Evolutionary conservation across 2,797 vertebrate species (phyloP).

Genomic region (Lutjanus argentimaculatus): DNA sequence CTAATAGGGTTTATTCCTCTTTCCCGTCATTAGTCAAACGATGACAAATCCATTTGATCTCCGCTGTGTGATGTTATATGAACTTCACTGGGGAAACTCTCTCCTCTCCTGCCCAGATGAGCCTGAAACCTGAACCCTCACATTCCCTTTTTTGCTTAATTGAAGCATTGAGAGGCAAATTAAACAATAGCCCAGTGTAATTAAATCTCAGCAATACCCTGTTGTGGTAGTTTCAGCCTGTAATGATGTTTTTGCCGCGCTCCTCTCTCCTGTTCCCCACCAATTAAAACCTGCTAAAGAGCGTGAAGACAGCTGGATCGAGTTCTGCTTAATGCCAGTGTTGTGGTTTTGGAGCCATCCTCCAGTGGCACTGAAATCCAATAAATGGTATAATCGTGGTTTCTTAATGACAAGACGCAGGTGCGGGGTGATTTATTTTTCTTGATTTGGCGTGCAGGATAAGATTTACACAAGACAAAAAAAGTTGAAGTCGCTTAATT

Average conservation of each 20-base stretch:
- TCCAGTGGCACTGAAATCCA: slow-evolving; percentile 80
- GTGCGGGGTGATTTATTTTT: slow-evolving; percentile 80
- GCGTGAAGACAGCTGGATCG: slow-evolving; percentile 81
- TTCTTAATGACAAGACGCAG: slow-evolving; percentile 84
- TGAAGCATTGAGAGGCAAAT: slow-evolving; percentile 83
- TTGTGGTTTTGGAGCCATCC: slow-evolving; percentile 76
- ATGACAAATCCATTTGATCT: slow-evolving; percentile 82
- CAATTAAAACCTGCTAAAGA: slow-evolving; percentile 88
- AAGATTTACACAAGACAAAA: slow-evolving; percentile 64
- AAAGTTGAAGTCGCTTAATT: slow-evolving; percentile 56
- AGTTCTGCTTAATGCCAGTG: slow-evolving; percentile 81
- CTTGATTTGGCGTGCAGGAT: slow-evolving; percentile 73
- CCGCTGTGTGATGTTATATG: slow-evolving; percentile 78
- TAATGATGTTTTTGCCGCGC: slow-evolving; percentile 85
- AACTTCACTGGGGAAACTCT: slow-evolving; percentile 80
- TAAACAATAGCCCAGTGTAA: slow-evolving; percentile 86
- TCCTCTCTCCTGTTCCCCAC: slow-evolving; percentile 81
- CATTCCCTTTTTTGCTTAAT: slow-evolving; percentile 74
- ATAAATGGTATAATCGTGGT: slow-evolving; percentile 83
- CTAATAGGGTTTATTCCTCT: slow-evolving; percentile 82
- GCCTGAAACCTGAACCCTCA: slow-evolving; percentile 78
- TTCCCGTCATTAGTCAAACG: slow-evolving; percentile 82
- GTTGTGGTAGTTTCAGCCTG: slow-evolving; percentile 82
- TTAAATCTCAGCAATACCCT: slow-evolving; percentile 86
- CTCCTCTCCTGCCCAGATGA: slow-evolving; percentile 71